Evolutionary conservation across 1,140 invertebrate genomes (phyloP).

Genomic region (Mya arenaria): DNA sequence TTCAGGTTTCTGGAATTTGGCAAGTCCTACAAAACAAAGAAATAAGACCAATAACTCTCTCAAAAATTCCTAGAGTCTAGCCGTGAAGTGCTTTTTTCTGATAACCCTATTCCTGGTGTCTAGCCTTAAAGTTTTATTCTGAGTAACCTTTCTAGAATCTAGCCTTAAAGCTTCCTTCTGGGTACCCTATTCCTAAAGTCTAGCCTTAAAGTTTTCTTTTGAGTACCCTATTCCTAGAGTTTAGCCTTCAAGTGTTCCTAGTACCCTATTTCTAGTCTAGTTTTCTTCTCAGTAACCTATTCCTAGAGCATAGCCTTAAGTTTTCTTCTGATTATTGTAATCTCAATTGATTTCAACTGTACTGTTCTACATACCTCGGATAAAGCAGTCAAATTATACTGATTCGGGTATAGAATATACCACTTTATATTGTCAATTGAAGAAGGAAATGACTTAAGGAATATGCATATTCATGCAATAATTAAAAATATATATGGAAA

Average conservation of each 20-base stretch:
- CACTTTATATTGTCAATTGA: too few relatives aligned
- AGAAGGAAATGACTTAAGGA: too few relatives aligned
- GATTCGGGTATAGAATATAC: too few relatives aligned
- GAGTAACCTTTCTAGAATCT: background rate
- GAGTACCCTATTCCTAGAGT: background rate
- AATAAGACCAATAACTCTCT: background rate
- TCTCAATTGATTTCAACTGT: too few relatives aligned
- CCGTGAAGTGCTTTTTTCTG: background rate
- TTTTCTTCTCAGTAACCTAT: too few relatives aligned
- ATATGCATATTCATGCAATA: background rate
- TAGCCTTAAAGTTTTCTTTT: background rate
- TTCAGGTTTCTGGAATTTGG: conserved; percentile 50
- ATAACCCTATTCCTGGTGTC: background rate
- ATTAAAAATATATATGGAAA: background rate
- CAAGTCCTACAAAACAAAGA: conserved; percentile 20
- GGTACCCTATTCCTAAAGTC: background rate
- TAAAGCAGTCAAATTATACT: too few relatives aligned
- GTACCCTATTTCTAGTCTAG: background rate
- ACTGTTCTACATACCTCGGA: too few relatives aligned
- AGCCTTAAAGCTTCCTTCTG: background rate
- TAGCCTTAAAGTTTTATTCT: background rate
- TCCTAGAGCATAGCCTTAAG: too few relatives aligned
- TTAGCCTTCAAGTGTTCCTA: background rate
- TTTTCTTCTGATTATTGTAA: too few relatives aligned
- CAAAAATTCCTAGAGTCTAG: background rate